phyloP scores from a whole-genome alignment of 2,797 vertebrate species.

The Hemitrygon akajei region DNA sequence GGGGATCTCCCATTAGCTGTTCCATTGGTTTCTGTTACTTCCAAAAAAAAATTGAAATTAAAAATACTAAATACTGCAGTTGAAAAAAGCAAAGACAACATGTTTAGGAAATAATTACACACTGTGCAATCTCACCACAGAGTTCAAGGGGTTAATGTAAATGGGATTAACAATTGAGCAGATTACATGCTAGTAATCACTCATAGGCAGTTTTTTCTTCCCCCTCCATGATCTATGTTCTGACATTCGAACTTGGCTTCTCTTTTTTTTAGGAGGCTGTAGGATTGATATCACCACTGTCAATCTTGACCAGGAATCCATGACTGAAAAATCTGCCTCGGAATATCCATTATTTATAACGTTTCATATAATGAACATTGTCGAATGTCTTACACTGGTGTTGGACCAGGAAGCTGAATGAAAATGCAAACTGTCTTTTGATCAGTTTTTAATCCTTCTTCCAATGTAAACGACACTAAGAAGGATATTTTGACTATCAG shows the following conservation, averaged over 20 bases:
- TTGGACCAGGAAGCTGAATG: background rate
- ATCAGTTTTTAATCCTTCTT: background rate
- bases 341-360: background rate
- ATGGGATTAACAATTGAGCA: background rate
- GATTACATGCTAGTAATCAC: constrained; percentile 16
- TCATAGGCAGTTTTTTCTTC: background rate
- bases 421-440: background rate
- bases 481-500: background rate
- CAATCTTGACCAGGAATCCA: background rate
- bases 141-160: constrained; percentile 8
- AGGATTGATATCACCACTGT: background rate
- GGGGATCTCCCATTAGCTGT: background rate
- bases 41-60: background rate
- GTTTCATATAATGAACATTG: background rate
- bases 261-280: constrained; percentile 5
- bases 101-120: background rate
- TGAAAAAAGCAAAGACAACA: background rate
- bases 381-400: background rate
- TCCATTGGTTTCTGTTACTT: background rate
- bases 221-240: background rate
- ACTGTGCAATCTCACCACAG: background rate
- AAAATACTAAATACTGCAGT: background rate
- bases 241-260: background rate
- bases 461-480: background rate
- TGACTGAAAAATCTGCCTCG: background rate